These are phyloP conservation scores for Chelonoidis abingdonii DNA, from an alignment of 2,113 vertebrate genomes.

Conservation along the genomic window DNA sequence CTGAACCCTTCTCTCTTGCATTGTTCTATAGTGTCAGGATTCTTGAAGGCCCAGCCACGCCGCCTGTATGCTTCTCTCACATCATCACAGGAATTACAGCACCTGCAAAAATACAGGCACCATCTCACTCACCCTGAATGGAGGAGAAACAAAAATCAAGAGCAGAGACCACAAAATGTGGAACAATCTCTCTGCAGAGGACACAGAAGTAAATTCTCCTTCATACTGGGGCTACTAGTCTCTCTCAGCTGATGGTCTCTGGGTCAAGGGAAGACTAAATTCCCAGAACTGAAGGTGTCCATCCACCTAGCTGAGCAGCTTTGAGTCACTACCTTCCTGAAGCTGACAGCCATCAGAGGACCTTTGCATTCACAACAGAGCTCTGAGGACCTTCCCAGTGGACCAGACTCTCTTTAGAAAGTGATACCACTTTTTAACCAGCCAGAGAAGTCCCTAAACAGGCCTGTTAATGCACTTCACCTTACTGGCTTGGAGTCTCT, in stretches of 20 bases:
- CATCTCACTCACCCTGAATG: background rate
- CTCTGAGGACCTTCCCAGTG: background rate
- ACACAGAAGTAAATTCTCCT: background rate
- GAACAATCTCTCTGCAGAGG: background rate
- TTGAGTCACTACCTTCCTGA: too few relatives aligned
- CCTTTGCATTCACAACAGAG: background rate
- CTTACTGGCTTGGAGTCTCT: background rate
- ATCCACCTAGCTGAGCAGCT: too few relatives aligned
- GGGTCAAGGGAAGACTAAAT: background rate
- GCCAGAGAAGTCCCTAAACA: background rate
- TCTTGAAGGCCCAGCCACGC: slow-evolving; percentile 98
- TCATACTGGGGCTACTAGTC: background rate
- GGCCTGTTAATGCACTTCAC: background rate
- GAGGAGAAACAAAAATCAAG: background rate
- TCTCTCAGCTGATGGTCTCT: background rate
- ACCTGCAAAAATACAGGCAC: slow-evolving; percentile 78
- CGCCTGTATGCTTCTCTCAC: slow-evolving; percentile 95
- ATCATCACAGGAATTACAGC: slow-evolving; percentile 97
- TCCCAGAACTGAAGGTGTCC: too few relatives aligned
- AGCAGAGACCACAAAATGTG: background rate
- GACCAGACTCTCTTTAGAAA: background rate
- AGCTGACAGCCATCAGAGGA: background rate
- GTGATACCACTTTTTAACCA: background rate
- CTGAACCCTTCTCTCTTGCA: slow-evolving; percentile 97
- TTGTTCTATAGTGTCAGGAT: slow-evolving; percentile 95